Conservation (phyloP, 92 coral and sea anemone genomes). For the Hydrozoanthus gracilis region DNA sequence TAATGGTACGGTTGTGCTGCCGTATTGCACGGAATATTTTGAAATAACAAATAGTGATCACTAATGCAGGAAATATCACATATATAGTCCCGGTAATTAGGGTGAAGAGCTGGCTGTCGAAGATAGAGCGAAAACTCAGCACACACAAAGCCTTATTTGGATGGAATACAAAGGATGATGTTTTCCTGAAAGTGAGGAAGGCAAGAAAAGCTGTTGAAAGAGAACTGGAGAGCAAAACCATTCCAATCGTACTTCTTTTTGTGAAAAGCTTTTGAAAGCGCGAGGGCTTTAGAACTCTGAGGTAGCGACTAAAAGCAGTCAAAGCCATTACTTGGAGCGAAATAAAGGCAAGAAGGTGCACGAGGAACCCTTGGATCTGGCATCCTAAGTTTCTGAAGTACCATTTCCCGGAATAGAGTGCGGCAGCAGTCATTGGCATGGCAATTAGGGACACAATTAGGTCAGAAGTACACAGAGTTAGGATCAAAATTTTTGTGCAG, state of each 20-base stretch:
- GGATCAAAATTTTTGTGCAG: slow-evolving; percentile 71
- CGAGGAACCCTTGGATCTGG: slow-evolving; percentile 76
- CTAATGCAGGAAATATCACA: slow-evolving; percentile 72
- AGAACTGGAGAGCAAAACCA: slow-evolving; percentile 60
- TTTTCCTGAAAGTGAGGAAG: slow-evolving; percentile 51
- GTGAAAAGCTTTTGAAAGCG: slow-evolving; percentile 69
- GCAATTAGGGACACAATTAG: slow-evolving; percentile 69
- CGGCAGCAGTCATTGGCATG: slow-evolving; percentile 75
- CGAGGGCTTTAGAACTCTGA: slow-evolving; percentile 66
- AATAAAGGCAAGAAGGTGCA: slow-evolving; percentile 75
- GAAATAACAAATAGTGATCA: slow-evolving; percentile 66
- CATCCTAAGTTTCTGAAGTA: slow-evolving; percentile 52
- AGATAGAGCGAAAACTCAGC: slow-evolving; percentile 32
- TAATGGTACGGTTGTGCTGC: slow-evolving; percentile 58
- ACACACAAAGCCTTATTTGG: slow-evolving; percentile 80
- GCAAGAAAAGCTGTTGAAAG: slow-evolving; percentile 57
- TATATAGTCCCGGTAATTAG: slow-evolving; percentile 55
- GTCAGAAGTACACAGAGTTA: slow-evolving; percentile 70
- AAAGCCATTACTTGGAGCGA: slow-evolving; percentile 86
- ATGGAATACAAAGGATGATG: slow-evolving; percentile 62
- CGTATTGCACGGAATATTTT: slow-evolving; percentile 68
- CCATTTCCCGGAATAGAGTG: slow-evolving; percentile 73
- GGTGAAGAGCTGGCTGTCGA: slow-evolving; percentile 63
- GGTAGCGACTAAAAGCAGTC: slow-evolving; percentile 81
- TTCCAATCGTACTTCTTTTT: slow-evolving; percentile 55